A percentile compares a stretch with the other conserved stretches of the same genome.
These are phyloP conservation scores for Alentia gelatinosa DNA, from an alignment of 2,888 invertebrate species.

Conservation along the genomic window DNA sequence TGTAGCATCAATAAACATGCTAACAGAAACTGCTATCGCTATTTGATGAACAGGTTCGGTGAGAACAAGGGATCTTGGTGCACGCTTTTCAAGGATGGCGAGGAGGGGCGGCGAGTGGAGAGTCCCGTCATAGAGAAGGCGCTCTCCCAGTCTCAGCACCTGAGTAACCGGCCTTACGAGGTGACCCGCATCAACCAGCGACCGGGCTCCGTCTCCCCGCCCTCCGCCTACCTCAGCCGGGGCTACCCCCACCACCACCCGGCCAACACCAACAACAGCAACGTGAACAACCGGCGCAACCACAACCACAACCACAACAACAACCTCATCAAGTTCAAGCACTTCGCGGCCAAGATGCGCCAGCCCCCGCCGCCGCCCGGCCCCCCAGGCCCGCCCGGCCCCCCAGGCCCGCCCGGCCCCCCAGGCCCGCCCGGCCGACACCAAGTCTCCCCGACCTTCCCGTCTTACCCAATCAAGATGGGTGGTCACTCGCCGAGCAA, in stretches of 20 bases:
- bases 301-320: constrained; percentile 42
- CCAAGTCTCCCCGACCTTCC: background rate
- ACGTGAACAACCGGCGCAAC: background rate
- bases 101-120: constrained; percentile 70
- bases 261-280: background rate
- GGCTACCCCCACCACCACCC: background rate
- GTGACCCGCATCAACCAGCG: constrained; percentile 13
- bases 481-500: background rate
- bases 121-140: constrained; percentile 71
- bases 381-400: background rate
- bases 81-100: constrained; percentile 70
- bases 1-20: too few species aligned
- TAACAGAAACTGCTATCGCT: too few species aligned
- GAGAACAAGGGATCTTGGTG: constrained; percentile 73
- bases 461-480: background rate
- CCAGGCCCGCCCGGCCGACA: too few species aligned
- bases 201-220: background rate
- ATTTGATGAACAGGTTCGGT: constrained; percentile 74
- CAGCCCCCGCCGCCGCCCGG: background rate
- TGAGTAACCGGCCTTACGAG: background rate
- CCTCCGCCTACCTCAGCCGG: background rate
- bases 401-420: background rate
- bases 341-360: too few species aligned
- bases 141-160: constrained; percentile 67
- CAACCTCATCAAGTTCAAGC: background rate